Evolutionary conservation across 1,140 invertebrate genomes (phyloP).

Genomic region (Platorchestia sp.): DNA sequence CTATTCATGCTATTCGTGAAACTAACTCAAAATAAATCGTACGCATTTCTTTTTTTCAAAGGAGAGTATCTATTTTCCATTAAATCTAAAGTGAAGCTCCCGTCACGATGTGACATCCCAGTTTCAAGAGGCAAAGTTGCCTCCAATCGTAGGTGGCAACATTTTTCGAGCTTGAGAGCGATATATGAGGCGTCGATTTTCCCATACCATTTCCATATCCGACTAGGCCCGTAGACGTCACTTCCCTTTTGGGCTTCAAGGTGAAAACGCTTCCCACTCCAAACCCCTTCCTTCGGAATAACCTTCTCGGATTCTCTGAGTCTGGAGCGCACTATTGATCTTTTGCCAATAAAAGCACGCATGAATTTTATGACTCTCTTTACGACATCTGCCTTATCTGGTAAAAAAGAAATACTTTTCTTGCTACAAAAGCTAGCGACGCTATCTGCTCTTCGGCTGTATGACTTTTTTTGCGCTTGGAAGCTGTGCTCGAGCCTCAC

Average conservation of each 20-base stretch:
- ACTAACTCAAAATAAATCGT: background rate
- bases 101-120: background rate
- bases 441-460: background rate
- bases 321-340: constrained; percentile 21
- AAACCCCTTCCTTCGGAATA: background rate
- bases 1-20: background rate
- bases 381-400: constrained; percentile 27
- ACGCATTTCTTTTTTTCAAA: background rate
- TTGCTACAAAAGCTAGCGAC: background rate
- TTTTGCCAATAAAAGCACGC: constrained; percentile 49
- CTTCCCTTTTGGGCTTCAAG: background rate
- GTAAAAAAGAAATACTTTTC: constrained; percentile 14
- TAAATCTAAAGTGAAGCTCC: background rate
- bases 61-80: constrained; percentile 4
- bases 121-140: background rate
- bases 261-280: background rate
- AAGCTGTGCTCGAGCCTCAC: background rate
- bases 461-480: background rate
- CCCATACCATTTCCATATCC: constrained; percentile 51
- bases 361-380: constrained; percentile 47
- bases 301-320: background rate
- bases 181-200: constrained; percentile 52
- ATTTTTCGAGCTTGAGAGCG: constrained; percentile 13
- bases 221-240: constrained; percentile 2
- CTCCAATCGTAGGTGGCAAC: constrained; percentile 26